Percentiles rank a stretch among this genome's conserved stretches.
Evolutionary conservation across 2,797 vertebrate genomes (phyloP).

Genomic region (Poeciliopsis infans): DNA sequence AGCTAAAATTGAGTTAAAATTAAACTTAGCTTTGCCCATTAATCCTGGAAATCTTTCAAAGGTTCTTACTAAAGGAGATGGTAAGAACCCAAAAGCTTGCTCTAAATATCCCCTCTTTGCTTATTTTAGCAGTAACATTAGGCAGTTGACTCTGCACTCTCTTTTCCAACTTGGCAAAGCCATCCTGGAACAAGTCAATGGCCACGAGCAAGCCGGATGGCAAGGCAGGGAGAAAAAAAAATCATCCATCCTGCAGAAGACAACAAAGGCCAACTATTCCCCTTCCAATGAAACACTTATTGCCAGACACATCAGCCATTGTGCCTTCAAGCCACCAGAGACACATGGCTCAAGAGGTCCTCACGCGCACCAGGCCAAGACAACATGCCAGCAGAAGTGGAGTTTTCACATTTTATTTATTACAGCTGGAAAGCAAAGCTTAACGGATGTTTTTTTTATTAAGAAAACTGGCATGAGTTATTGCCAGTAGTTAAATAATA

Average conservation of each 20-base stretch:
- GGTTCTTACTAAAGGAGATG: not conserved
- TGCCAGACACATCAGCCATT: conserved; percentile 67
- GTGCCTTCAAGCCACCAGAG: conserved; percentile 51
- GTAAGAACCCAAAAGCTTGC: not conserved
- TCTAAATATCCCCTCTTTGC: not conserved
- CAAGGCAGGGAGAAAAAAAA: conserved; percentile 44
- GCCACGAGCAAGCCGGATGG: conserved; percentile 47
- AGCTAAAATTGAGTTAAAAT: not conserved
- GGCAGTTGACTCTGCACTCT: conserved; percentile 11
- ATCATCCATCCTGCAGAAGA: conserved; percentile 54
- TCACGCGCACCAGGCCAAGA: conserved; percentile 52
- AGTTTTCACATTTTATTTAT: conserved; percentile 35
- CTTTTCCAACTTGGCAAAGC: conserved; percentile 24
- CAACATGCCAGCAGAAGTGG: conserved; percentile 40
- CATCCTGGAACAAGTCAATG: conserved; percentile 28
- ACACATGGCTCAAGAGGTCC: conserved; percentile 64
- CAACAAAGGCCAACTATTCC: conserved; percentile 70
- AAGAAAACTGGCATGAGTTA: conserved; percentile 14
- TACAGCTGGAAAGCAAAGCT: conserved; percentile 19
- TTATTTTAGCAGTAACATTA: conserved; percentile 19
- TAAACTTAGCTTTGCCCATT: not conserved
- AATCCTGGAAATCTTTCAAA: not conserved
- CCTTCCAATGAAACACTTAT: conserved; percentile 53
- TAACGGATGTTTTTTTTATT: not conserved
- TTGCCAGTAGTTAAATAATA: not conserved